Percentiles rank a stretch among this genome's conserved stretches.
Conservation (phyloP, 2,888 invertebrate species). For the Apamea anceps region DNA sequence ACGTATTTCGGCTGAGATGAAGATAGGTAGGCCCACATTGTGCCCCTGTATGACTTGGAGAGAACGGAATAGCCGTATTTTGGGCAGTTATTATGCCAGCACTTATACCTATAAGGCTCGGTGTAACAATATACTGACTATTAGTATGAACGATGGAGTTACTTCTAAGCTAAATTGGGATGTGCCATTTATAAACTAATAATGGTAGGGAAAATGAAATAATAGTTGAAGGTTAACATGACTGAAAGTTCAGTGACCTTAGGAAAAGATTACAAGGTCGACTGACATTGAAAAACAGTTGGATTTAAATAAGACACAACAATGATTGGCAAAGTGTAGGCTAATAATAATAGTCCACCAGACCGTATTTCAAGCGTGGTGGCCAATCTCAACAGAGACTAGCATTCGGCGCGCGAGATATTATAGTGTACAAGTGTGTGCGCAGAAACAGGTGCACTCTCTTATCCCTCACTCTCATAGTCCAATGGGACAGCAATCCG, state of each 20-base stretch:
- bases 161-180: slow-evolving; percentile 28
- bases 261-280: not conserved
- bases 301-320: not conserved
- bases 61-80: too few relatives aligned
- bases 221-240: not conserved
- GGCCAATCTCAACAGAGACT: too few relatives aligned
- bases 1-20: not conserved
- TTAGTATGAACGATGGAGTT: slow-evolving; percentile 26
- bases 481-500: too few relatives aligned
- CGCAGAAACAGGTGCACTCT: too few relatives aligned
- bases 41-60: too few relatives aligned
- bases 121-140: slow-evolving; percentile 34
- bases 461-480: too few relatives aligned
- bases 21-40: too few relatives aligned
- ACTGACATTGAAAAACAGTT: not conserved
- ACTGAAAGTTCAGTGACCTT: not conserved
- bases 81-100: slow-evolving; percentile 52
- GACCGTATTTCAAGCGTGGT: not conserved
- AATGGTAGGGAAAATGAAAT: not conserved
- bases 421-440: too few relatives aligned
- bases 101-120: slow-evolving; percentile 45
- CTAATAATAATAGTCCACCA: too few relatives aligned
- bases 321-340: not conserved
- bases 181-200: not conserved
- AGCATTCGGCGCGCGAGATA: too few relatives aligned